phyloP scores from a whole-genome alignment of 2,113 vertebrate species.

The Bubo blakistoni region DNA sequence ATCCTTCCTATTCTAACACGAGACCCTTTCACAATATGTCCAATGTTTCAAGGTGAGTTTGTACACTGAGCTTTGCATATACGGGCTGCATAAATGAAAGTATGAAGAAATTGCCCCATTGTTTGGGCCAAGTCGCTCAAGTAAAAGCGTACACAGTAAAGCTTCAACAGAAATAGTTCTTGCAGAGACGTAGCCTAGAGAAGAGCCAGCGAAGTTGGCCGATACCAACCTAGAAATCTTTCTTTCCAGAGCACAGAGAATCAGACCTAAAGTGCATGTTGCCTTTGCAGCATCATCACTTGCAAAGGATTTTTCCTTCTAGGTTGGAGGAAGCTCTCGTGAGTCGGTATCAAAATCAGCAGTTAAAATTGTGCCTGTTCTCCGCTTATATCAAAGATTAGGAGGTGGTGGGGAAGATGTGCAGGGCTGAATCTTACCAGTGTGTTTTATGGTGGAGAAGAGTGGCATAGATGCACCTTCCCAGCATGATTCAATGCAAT shows the following conservation, averaged over 20 bases:
- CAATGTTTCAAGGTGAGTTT: neutral
- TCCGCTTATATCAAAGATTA: no score
- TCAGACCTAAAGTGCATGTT: neutral
- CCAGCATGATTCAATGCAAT: neutral
- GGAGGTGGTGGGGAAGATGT: neutral
- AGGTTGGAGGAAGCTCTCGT: neutral
- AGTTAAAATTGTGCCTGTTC: neutral
- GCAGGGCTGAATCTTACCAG: neutral
- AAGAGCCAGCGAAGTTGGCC: neutral
- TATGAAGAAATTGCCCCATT: neutral
- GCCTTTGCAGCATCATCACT: neutral
- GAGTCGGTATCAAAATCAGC: accelerated
- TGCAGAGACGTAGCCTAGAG: neutral
- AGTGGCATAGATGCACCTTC: no score
- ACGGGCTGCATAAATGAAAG: neutral
- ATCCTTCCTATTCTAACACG: neutral
- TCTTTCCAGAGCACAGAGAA: neutral
- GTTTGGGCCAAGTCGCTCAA: neutral
- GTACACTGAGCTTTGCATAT: neutral
- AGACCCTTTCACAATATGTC: neutral
- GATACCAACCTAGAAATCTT: neutral
- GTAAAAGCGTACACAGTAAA: neutral
- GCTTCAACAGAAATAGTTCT: neutral
- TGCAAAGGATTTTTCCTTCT: neutral
- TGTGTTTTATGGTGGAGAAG: neutral